These are phyloP conservation scores for Aporophyla lueneburgensis DNA, from an alignment of 2,888 invertebrate species.

Conservation along the genomic window DNA sequence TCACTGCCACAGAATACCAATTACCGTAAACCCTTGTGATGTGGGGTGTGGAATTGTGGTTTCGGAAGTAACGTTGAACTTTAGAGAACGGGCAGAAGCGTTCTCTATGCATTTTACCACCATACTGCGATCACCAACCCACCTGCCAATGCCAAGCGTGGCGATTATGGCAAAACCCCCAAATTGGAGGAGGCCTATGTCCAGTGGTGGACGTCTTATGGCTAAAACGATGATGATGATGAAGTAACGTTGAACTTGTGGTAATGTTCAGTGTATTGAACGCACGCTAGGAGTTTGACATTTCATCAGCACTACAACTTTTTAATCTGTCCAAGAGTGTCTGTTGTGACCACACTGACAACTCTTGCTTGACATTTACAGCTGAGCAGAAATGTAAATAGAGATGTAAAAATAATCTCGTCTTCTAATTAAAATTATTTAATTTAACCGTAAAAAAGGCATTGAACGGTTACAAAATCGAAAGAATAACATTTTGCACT, in stretches of 20 bases:
- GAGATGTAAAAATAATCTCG: not conserved
- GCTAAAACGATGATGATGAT: too few species aligned
- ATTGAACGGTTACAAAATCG: not conserved
- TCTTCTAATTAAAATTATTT: not conserved
- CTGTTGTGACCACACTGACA: not conserved
- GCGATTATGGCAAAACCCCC: too few species aligned
- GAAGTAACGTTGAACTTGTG: too few species aligned
- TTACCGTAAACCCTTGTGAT: not conserved
- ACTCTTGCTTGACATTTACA: not conserved
- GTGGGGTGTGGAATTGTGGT: not conserved
- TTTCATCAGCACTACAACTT: not conserved
- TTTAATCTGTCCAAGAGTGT: too few species aligned
- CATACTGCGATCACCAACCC: too few species aligned
- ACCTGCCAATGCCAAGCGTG: too few species aligned
- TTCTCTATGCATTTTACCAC: too few species aligned
- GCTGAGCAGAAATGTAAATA: constrained; percentile 20
- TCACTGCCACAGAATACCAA: not conserved
- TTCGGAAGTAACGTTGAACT: too few species aligned
- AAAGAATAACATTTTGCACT: not conserved
- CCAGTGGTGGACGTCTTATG: too few species aligned
- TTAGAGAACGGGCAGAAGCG: too few species aligned
- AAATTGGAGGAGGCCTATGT: too few species aligned
- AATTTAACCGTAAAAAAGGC: not conserved
- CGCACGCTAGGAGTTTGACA: not conserved
- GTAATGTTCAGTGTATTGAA: too few species aligned